Conservation (phyloP, 2,113 vertebrate genomes). For the Rhinolophus sinicus region DNA sequence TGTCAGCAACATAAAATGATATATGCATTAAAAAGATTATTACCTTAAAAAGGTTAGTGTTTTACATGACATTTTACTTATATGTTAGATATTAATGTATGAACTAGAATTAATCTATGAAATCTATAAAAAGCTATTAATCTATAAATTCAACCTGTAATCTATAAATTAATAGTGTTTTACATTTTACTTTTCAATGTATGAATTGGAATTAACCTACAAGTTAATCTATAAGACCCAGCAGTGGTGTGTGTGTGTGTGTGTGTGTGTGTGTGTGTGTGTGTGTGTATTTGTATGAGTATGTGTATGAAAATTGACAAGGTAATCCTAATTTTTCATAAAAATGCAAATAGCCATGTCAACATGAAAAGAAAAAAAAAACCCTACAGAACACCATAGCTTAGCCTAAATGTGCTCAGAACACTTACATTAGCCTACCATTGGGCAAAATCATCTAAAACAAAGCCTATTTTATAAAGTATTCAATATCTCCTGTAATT, state of each 20-base stretch:
- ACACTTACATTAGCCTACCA: neutral
- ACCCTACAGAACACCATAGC: neutral
- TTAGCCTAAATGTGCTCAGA: neutral
- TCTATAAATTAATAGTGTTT: too few relatives aligned
- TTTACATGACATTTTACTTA: neutral
- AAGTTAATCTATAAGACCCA: too few relatives aligned
- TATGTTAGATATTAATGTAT: neutral
- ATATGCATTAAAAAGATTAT: neutral
- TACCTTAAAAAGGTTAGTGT: neutral
- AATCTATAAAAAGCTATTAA: neutral
- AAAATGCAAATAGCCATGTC: neutral
- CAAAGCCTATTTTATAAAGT: neutral
- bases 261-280: neutral
- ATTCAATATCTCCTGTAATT: neutral
- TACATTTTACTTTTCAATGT: too few relatives aligned
- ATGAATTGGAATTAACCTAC: neutral
- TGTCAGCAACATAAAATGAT: neutral
- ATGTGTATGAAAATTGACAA: neutral
- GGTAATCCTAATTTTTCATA: neutral
- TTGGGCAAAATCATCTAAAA: neutral
- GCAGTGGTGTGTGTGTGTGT: too few relatives aligned
- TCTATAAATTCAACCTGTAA: neutral
- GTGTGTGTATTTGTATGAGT: neutral
- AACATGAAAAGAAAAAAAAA: neutral
- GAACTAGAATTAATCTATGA: neutral